Base-by-base conservation (phyloP, 2,113 vertebrate species). In the Urocynchramus pylzowi region DNA sequence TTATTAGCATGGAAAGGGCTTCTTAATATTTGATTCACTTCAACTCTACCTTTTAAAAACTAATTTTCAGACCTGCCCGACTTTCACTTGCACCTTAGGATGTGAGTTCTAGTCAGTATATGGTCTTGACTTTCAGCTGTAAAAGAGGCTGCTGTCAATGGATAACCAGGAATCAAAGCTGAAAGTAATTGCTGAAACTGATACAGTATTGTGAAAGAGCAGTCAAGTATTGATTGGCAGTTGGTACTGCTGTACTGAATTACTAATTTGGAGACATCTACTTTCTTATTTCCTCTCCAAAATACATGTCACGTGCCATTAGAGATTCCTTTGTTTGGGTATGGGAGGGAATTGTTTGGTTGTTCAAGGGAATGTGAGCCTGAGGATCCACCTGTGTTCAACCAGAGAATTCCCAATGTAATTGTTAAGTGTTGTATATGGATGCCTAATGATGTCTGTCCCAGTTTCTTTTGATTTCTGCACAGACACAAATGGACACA, bases 221-320 rank as follows among this genome's bases (percentile, higher is more conserved):
- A 17, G 11, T 27, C 23, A 20, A 10, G 31, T 21, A 28, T 70
- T 5, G 73, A 30, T 27, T 73, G 22, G 7, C 16, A 56, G 31
- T 33, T 71, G 27, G 5, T 45, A 11, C 39, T 80, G 30, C 31
- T 44, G 13, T 73, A 44, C 23, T 83, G 53, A 88, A 39, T 45
- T 44, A 44, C 6, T 87, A 22, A 71, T 53, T 84, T 47, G 84
- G 56, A 44, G 79, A 16, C 2, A 11, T 4, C 4, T 64, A 2
- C 5, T 10, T 45, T 57, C 23, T 83, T 79, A 49, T 41, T 41
- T 56, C 22, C 11, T 16, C 10, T 45, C 5, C 3, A 24, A 67
- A 39, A 47, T 8, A 3, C 2, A 1, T 20, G 8, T 56, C 20
- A 13, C 0, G 4, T 81, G 28, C 13, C 35, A 14, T 64, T 74